Evolutionary conservation across 2,888 invertebrate species (phyloP).

Genomic region (Unio pictorum): DNA sequence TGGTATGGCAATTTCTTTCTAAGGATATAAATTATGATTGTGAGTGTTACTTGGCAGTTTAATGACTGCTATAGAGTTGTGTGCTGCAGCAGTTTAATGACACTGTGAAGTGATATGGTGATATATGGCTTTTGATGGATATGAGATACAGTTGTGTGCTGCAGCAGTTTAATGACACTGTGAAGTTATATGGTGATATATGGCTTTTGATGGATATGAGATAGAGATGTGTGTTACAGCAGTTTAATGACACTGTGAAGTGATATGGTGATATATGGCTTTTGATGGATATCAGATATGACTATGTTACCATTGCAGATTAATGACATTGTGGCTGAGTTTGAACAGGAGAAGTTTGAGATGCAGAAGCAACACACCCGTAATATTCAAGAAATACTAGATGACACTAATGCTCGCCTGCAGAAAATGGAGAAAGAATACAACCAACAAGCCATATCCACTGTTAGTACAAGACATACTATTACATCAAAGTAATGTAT

Average conservation of each 20-base stretch:
- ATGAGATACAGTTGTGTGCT: not conserved
- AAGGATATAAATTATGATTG: not conserved
- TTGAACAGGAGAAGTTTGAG: constrained; percentile 70
- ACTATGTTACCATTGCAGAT: constrained; percentile 43
- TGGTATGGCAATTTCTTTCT: constrained; percentile 26
- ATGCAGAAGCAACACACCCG: constrained; percentile 69
- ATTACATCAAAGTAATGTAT: too few relatives aligned
- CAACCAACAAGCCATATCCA: constrained; percentile 62
- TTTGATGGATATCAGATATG: not conserved
- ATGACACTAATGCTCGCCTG: constrained; percentile 67
- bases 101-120: constrained; percentile 22
- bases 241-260: constrained; percentile 64
- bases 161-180: constrained; percentile 61
- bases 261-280: constrained; percentile 59
- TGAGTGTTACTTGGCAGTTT: constrained; percentile 39
- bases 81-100: constrained; percentile 57
- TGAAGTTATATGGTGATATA: constrained; percentile 68
- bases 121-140: too few relatives aligned
- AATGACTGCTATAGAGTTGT: constrained; percentile 41
- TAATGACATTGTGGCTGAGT: constrained; percentile 62
- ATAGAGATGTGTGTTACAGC: constrained; percentile 1
- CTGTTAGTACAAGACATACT: constrained; percentile 45
- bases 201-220: constrained; percentile 59
- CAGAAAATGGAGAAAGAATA: constrained; percentile 69
- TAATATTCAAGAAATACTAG: constrained; percentile 69